Evolutionary conservation across 2,113 vertebrate genomes (phyloP).

Genomic region (Empidonax alnorum): DNA sequence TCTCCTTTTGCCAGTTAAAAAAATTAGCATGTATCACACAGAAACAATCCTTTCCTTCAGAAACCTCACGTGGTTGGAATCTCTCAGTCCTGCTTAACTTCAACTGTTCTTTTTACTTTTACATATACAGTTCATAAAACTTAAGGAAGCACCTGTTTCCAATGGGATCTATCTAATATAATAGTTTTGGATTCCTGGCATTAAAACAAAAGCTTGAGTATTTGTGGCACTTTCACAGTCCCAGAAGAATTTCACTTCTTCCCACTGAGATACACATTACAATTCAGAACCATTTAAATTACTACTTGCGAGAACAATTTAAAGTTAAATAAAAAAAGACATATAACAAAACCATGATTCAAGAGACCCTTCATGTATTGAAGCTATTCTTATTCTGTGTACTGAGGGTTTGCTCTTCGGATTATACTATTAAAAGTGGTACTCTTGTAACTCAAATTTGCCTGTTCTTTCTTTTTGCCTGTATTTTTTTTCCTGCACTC

Average conservation of each 20-base stretch:
- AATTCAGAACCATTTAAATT: background rate
- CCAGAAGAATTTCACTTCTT: constrained; percentile 33
- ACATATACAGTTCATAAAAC: constrained; percentile 52
- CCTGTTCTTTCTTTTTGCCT: background rate
- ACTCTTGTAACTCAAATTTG: background rate
- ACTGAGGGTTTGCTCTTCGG: background rate
- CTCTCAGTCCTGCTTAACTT: background rate
- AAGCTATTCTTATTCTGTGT: background rate
- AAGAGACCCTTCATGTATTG: background rate
- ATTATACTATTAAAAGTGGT: background rate
- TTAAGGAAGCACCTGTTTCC: constrained; percentile 56
- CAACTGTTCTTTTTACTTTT: background rate
- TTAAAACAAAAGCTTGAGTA: constrained; percentile 14
- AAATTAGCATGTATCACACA: background rate
- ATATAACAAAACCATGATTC: background rate
- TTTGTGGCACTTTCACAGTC: constrained; percentile 4
- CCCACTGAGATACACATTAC: background rate
- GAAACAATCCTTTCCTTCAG: background rate
- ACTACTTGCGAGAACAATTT: background rate
- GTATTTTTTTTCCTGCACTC: background rate
- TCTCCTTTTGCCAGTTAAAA: background rate
- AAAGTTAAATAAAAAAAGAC: background rate
- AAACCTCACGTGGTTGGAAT: background rate
- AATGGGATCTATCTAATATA: background rate
- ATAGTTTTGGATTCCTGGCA: constrained; percentile 11